Base-by-base conservation (phyloP, 2,888 invertebrate genomes). In the Zele albiditarsus region DNA sequence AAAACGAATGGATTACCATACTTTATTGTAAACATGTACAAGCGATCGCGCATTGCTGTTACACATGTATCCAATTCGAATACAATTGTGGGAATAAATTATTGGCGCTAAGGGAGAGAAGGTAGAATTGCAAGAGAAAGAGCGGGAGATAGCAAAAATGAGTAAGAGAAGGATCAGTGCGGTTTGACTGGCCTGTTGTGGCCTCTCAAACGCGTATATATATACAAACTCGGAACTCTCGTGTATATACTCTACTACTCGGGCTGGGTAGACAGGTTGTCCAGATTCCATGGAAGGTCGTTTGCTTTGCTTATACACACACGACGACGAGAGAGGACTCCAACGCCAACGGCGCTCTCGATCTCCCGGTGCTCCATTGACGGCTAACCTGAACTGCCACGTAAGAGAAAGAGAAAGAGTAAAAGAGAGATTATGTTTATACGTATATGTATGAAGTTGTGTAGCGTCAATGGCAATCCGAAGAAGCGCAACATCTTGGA, bases 251-350 rank as follows among this genome's bases (percentile, higher is more conserved):
- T 53, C 68, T 68, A 53, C 53, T 53, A 53, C 68, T 83, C 84
- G 84, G 83, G 82, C 85, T 83, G 83, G 82, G 86, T 86, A 89
- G 89, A 88, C 89, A 89, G 89, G 89, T 89, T 89, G 88, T 87
- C 88, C 89, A 88, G 89, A 89, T 89, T 89, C 89, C 89, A 88
- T 82, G 88, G 89, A 89, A 89, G 89, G 89, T 89, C 89, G 89
- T 89, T 89, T 87, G 89, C 89, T 89, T 89, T 88, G 88, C 88
- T 88, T 85, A 84, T 73, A 68, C 68, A 66, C 68, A 66, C 42
- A 46, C 28, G 69, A 82, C 85, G 85, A 84, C 87, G 87, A 85
- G 87, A 86, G 86, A 84, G 82, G 83, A 82, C 78, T 71, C 58
- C 83, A 82, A 79, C 80, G 79, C 84, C 78, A 76, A 77, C 78